phyloP scores from a whole-genome alignment of 2,113 vertebrate species.

The Grallaria varia region DNA sequence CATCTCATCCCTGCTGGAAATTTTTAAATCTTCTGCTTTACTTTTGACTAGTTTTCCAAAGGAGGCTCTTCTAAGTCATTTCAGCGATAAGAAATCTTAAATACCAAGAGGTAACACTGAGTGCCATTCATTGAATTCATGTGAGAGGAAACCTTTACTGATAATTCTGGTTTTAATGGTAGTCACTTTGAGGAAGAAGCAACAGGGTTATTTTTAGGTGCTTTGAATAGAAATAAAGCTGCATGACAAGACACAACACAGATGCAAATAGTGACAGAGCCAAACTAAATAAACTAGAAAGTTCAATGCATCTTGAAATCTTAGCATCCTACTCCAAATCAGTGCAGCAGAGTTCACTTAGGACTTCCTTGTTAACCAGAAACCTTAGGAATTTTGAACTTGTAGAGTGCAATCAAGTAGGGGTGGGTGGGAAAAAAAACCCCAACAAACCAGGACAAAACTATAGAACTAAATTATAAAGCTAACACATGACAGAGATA shows the following conservation, averaged over 20 bases:
- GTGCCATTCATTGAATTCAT: not conserved
- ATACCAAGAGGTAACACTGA: not conserved
- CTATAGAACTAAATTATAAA: not conserved
- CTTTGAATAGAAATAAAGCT: not conserved
- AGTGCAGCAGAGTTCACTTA: not conserved
- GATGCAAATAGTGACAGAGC: not conserved
- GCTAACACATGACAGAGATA: not conserved
- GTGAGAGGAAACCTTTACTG: not conserved
- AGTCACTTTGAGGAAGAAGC: not conserved
- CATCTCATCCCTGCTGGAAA: not conserved
- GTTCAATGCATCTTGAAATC: slow-evolving; percentile 15
- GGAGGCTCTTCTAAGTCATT: not conserved
- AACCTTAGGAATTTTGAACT: slow-evolving; percentile 19
- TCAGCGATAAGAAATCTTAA: not conserved
- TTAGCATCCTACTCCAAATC: not conserved
- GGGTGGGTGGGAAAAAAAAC: no score
- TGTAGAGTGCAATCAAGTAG: not conserved
- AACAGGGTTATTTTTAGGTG: slow-evolving; percentile 5
- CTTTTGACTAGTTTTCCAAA: not conserved
- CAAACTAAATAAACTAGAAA: slow-evolving; percentile 38
- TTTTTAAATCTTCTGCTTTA: not conserved
- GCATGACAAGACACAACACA: slow-evolving; percentile 7
- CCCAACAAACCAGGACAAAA: not conserved
- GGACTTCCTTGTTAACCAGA: not conserved
- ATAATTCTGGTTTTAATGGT: not conserved